Evolutionary conservation across 2,888 invertebrate species (phyloP), one percentile per base, ranked within the genome.

Genomic region (Campopleginae sp.): DNA sequence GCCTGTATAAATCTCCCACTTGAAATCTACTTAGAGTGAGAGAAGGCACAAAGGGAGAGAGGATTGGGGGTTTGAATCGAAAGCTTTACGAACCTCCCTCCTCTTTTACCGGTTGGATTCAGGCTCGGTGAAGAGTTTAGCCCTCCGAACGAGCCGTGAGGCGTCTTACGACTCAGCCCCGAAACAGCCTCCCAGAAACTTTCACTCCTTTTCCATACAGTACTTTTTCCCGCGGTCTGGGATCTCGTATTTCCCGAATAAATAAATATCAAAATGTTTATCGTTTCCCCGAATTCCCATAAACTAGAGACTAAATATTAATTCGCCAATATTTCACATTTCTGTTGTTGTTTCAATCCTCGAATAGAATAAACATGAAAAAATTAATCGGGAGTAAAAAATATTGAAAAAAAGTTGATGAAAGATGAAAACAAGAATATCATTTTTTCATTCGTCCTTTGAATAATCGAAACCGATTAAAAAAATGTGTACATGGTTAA

Each of bases 1-100:
- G 86, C 86, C 87, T 86, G 84, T 89, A 89, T 89, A 90, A 91
- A 91, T 91, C 90, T 91, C 88, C 89, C 89, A 89, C 89, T 90
- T 86, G 89, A 88, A 91, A 91, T 90, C 89, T 90, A 92, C 89
- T 90, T 89, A 89, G 89, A 89, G 86, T 77, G 80, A 84, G 81
- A 78, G 82, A 85, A 75, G 82, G 58, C 72, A 33, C 74, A 44
- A 63, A 68, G 70, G 54, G 48, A 44, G 63, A 68, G 75, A 51
- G 48, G 63, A 48, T 51, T 3, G 7, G 48, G 33, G 42, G 61
- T 33, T 65, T 38, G 76, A 38, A 85, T 66, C 74, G 74, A 42
- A 88, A 87, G 88, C 88, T 88, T 87, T 84, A 88, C 90, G 68
- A 79, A 85, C 48, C 42, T 80, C 77, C 74, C 58, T 19, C 12